Percentiles rank a stretch among this genome's conserved stretches.
Conservation (phyloP, 64 coral and sea anemone genomes). For the Montipora capricornis region DNA sequence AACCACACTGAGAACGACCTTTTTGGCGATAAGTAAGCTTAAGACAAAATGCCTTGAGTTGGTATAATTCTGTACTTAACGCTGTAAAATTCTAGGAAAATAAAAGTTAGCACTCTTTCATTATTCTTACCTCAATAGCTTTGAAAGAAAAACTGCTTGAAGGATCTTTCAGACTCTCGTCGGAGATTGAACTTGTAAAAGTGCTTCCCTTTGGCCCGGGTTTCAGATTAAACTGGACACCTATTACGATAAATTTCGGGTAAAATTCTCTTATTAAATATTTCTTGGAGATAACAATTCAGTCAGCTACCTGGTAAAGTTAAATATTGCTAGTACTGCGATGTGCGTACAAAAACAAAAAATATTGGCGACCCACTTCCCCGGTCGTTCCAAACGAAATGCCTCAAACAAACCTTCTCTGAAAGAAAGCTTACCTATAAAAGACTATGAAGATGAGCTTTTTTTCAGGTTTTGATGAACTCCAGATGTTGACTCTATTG, state of each 20-base stretch:
- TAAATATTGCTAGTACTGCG: no score
- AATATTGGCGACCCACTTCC: no score
- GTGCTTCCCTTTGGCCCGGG: not conserved
- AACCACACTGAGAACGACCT: no score
- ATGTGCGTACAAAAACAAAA: not conserved
- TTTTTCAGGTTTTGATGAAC: not conserved
- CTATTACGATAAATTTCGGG: not conserved
- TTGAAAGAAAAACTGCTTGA: not conserved
- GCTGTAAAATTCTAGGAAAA: no score
- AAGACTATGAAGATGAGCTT: not conserved
- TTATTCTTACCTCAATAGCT: no score
- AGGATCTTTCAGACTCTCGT: not conserved
- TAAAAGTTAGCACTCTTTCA: no score
- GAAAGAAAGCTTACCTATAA: not conserved
- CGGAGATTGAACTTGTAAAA: not conserved
- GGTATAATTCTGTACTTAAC: no score
- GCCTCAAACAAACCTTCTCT: not conserved
- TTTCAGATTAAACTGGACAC: not conserved
- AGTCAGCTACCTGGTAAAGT: no score
- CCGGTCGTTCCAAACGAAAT: not conserved
- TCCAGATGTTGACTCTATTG: not conserved
- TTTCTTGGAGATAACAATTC: no score
- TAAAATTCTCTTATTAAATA: no score
- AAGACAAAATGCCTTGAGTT: no score
- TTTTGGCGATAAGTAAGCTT: no score